A percentile compares a stretch with the other conserved stretches of the same genome.
These are phyloP conservation scores for Clinocottus analis DNA, from an alignment of 2,113 vertebrate species.

Conservation along the genomic window DNA sequence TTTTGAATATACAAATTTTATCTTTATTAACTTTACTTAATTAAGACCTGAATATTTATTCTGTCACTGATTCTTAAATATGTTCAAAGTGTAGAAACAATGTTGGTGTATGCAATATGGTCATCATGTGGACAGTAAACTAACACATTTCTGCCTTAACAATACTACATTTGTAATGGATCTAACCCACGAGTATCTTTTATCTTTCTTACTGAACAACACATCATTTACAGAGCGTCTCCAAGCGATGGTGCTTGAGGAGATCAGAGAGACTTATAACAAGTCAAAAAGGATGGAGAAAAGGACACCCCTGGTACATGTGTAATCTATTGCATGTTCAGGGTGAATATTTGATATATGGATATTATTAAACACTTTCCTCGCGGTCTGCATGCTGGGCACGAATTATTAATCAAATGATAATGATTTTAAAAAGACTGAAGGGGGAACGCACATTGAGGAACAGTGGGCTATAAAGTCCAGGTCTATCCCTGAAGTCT, in stretches of 20 bases:
- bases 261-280: conserved; percentile 35
- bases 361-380: conserved; percentile 8
- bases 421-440: conserved; percentile 4
- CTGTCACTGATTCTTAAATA: not conserved
- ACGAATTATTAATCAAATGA: conserved; percentile 1
- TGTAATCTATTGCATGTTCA: conserved; percentile 35
- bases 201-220: too few relatives aligned
- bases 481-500: conserved; percentile 31
- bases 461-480: conserved; percentile 39
- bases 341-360: conserved; percentile 38
- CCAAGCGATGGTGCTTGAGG: not conserved
- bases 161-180: not conserved
- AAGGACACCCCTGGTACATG: conserved; percentile 23
- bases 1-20: not conserved
- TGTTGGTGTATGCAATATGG: not conserved
- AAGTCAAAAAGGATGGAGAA: conserved; percentile 25
- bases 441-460: conserved; percentile 21
- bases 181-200: not conserved
- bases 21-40: not conserved
- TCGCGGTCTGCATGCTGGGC: not conserved
- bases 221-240: conserved; percentile 10
- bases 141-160: not conserved
- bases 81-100: not conserved
- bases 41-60: not conserved
- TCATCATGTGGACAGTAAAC: not conserved